These are phyloP conservation scores for Lochmaea crataegi DNA, from an alignment of 2,888 invertebrate species.

Conservation along the genomic window DNA sequence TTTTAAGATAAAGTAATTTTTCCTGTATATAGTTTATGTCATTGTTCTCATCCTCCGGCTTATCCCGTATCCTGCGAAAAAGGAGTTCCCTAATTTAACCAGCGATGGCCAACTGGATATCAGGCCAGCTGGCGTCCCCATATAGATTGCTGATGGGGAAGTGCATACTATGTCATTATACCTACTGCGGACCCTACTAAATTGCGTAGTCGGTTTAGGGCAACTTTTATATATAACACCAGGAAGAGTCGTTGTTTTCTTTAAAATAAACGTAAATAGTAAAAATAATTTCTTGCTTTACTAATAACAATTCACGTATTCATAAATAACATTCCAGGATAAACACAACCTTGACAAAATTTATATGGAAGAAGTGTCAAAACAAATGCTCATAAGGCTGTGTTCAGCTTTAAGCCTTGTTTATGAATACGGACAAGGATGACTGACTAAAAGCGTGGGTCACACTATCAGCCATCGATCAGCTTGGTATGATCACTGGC, in stretches of 20 bases:
- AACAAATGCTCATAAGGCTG: no score
- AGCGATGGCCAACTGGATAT: slow-evolving; percentile 48
- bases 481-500: no score
- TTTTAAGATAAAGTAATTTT: no score
- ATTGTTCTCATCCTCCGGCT: slow-evolving; percentile 5
- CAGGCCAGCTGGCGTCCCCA: slow-evolving; percentile 47
- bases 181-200: slow-evolving; percentile 34
- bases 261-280: neutral
- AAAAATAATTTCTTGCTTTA: neutral
- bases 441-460: no score
- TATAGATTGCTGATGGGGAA: slow-evolving; percentile 44
- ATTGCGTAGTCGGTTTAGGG: slow-evolving; percentile 32
- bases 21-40: neutral
- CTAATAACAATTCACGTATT: no score
- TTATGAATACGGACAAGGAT: no score
- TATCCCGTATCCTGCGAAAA: slow-evolving; percentile 23
- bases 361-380: no score
- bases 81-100: slow-evolving; percentile 49
- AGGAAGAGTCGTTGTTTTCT: neutral
- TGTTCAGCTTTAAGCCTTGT: no score
- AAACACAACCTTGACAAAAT: no score
- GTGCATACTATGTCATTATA: slow-evolving; percentile 30
- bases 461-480: no score
- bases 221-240: neutral
- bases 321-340: no score